Base-by-base conservation (phyloP, 2,113 vertebrate genomes). In the Patagioenas fasciata region DNA sequence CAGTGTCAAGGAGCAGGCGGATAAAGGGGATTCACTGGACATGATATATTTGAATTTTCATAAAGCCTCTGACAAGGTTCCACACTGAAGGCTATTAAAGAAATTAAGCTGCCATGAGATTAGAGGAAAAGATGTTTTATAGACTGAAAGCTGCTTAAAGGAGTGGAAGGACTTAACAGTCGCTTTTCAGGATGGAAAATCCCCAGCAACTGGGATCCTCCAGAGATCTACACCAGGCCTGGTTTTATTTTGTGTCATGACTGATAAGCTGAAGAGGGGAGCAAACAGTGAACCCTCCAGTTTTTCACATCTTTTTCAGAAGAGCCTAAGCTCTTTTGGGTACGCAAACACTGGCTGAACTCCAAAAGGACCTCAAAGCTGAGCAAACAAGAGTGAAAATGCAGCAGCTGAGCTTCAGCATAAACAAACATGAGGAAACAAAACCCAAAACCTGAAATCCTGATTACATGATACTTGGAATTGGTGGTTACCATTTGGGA, bases 41-140 rank as follows among this genome's bases (percentile, higher is more conserved):
- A 57, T 53, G 77, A 82, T 50, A 81, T 50, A 92, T 89, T 32
- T 91, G 69, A 89, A 93, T 96, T 91, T 93, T 82, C 77, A 82
- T 81, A 96, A 95, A 95, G 65, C 65, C 40, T 92, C 57, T 91
- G 80, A 70, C 20, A 85, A 56, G 25, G 56, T 42, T 90, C 64
- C 36, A 83, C 38, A 53, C 7, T 69, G 80, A 84, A 81, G 38
- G 65, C 89, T 95, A 85, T 93, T 95, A 93, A 60, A 95, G 80
- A 96, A 85, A 91, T 84, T 96, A 97, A 89, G 83, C 93, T 91
- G 57, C 65, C 65, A 81, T 1, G 11, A 61, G 89, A 96, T 97
- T 93, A 95, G 48, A 87, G 65, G 28, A 93, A 87, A 95, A 82
- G 5, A 44, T 81, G 57, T 36, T 95, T 93, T 92, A 84, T 69